Evolutionary conservation across 2,797 vertebrate genomes (phyloP).

Genomic region (Pantherophis vulpinus): DNA sequence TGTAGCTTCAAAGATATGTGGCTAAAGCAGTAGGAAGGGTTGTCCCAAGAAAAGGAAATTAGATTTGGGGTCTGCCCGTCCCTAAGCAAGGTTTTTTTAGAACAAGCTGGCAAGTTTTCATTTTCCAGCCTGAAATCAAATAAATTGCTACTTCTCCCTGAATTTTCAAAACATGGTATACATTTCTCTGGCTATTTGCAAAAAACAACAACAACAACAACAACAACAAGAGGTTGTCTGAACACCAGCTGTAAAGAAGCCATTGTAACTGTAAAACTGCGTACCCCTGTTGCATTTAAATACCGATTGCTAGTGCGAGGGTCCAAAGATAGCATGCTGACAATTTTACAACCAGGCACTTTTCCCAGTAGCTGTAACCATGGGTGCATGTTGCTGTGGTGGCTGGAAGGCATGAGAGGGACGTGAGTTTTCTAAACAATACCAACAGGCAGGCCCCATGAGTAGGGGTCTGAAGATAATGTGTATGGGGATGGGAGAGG

Average conservation of each 20-base stretch:
- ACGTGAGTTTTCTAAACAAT: neutral
- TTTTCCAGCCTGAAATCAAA: neutral
- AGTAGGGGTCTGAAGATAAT: neutral
- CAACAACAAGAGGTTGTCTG: neutral
- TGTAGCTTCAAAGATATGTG: neutral
- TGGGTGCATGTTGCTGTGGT: neutral
- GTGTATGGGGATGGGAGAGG: neutral
- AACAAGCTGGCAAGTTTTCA: neutral
- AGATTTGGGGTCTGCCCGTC: neutral
- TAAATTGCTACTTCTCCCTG: neutral
- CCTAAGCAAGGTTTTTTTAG: neutral
- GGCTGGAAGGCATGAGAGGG: neutral
- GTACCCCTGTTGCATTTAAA: neutral
- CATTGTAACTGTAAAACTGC: neutral
- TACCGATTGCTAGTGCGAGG: neutral
- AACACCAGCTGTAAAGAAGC: neutral
- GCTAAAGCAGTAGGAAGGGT: neutral
- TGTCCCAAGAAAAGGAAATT: neutral
- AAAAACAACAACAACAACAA: neutral
- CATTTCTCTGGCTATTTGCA: neutral
- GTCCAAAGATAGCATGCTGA: neutral
- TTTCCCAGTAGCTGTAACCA: neutral
- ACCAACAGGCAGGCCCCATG: neutral
- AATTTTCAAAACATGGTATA: neutral
- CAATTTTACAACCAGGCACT: neutral